Evolutionary conservation across 53 echinoderm and acorn worm genomes (phyloP), one percentile per base, ranked within the genome.

Genomic region (Patiria pectinifera): DNA sequence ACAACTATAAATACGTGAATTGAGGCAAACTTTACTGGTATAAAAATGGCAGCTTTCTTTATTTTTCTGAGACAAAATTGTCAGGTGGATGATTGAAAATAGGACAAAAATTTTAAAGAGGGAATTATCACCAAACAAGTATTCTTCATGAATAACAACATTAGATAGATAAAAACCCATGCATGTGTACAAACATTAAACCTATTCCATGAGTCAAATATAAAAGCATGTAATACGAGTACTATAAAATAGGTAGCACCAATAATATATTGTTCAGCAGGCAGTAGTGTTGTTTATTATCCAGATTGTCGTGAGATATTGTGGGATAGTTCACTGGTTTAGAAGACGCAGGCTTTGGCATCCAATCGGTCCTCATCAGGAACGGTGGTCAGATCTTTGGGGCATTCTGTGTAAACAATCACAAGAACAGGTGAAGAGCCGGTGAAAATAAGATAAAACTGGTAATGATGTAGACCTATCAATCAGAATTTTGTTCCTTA

Each of bases 331-430:
- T 15, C 25, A 22, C 12, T 61, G 60, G 10, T 44, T 61, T 88
- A 88, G 78, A 76, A 88, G 78, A 88, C 49, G 77, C 94, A 94
- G 44, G 92, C 92, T 59, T 92, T 78, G 62, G 87, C 92, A 11
- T 70, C 53, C 59, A 53, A 74, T 87, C 84, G 82, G 58, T 87
- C 92, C 10, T 92, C 94, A 6, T 48, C n/a, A 8, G 88, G 78
- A 16, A 94, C 86, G 48, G 83, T 81, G 24, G 62, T 74, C 76
- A 92, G 84, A 83, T 94, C 84, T 61, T 77, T 86, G 18, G 94
- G 94, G 76, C 94, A 94, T 75, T 89, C 94, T 94, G 78, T 15
- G 60, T 46, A 91, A 53, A 21, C 80, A 10, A 19, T 91, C 58
- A 78, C 11, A 80, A 71, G 3, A 74, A 18, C 66, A 66, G 2